Evolutionary conservation across 2,888 invertebrate genomes (phyloP), one percentile per base, ranked within the genome.

Genomic region (Acrobasis repandana): DNA sequence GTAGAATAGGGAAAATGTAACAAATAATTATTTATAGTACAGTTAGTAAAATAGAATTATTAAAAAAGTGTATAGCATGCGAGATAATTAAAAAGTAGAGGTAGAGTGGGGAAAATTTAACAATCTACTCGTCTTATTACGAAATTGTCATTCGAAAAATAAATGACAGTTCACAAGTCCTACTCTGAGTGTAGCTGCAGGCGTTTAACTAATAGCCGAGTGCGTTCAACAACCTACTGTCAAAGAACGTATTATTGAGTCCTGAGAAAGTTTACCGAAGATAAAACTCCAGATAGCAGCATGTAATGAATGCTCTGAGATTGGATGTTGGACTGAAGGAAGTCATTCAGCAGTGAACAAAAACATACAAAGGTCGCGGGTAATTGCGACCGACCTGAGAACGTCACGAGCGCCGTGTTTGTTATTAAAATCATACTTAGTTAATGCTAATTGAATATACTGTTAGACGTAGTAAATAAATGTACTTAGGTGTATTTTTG

Each of bases 191-290:
- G 46, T 57, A 28, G 28, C 4, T 60, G 63, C 43, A 38, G 54
- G 54, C 38, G 38, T 54, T 38, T 38, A 20, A 14, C 54, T 54
- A 54, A 54, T 43, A 20, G 54, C 54, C 38, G n/a, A 36, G 36
- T 52, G 36, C 52, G 54, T 38, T 61, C 57, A 58, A 50, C 64
- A 65, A 67, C 61, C 69, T 65, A 61, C 63, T 64, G 64, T 81
- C 74, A 84, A 83, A 76, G 79, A 67, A 60, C 50, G 66, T 75
- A 70, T 80, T 83, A 81, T 80, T 0, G 38, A 60, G 57, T 65
- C 78, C 75, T 83, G 82, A 75, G 82, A 81, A 80, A 79, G 77
- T 71, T 63, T 54, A 65, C 67, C 48, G 48, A 49, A 62, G 43
- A 58, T 28, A 49, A 59, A n/a, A 59, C 56, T 34, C 50, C 3